These are phyloP conservation scores for Philhelius pedissequus DNA, from an alignment of 2,888 invertebrate species.

Conservation along the genomic window DNA sequence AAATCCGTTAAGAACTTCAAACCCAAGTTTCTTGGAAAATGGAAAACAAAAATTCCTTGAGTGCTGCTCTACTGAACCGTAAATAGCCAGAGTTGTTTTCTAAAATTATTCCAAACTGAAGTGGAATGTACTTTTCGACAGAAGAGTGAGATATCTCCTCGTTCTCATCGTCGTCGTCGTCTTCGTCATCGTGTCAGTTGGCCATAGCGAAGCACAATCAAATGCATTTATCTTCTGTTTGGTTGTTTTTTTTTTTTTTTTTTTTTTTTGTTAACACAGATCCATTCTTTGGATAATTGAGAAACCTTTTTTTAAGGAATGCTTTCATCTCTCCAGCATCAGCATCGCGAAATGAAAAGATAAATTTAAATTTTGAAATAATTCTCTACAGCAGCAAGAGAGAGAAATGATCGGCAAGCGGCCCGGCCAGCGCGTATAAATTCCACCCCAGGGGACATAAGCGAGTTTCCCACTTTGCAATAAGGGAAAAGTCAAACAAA, in stretches of 20 bases:
- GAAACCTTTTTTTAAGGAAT: background rate
- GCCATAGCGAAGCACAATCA: background rate
- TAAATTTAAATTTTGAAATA: slow-evolving; percentile 27
- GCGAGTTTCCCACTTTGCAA: background rate
- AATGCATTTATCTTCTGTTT: background rate
- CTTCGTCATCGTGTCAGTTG: background rate
- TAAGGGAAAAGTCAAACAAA: background rate
- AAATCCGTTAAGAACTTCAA: background rate
- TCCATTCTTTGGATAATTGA: slow-evolving; percentile 23
- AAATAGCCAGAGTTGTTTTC: slow-evolving; percentile 15
- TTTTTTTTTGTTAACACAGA: background rate
- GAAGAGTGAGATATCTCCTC: background rate
- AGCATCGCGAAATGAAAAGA: background rate
- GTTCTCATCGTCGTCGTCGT: background rate
- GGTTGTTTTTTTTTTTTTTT: background rate
- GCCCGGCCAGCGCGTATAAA: slow-evolving; percentile 18
- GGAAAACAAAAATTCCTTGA: background rate
- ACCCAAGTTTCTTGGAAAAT: background rate
- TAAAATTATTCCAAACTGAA: slow-evolving; percentile 10
- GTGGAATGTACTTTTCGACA: slow-evolving; percentile 3
- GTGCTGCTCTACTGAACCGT: slow-evolving; percentile 1
- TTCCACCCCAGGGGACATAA: slow-evolving; percentile 4
- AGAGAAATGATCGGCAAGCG: background rate
- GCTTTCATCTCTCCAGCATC: slow-evolving; percentile 21
- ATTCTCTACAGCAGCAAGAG: slow-evolving; percentile 3